Percentiles rank a stretch among this genome's conserved stretches.
Evolutionary conservation across 1,140 invertebrate genomes (phyloP).

Genomic region (Anoplophora glabripennis): DNA sequence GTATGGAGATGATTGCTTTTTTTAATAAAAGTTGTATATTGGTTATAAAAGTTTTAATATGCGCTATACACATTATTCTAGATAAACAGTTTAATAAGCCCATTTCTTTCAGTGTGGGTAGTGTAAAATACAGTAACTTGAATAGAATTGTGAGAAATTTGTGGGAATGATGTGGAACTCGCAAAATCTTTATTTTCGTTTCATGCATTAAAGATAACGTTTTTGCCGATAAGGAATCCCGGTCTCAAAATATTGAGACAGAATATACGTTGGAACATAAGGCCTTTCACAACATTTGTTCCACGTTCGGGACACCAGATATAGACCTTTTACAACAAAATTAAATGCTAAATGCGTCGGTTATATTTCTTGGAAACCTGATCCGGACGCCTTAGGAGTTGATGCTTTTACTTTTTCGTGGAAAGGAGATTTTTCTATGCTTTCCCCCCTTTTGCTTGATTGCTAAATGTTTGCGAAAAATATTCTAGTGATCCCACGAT

Average conservation of each 20-base stretch:
- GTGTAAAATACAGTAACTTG: too few relatives aligned
- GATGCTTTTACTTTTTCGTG: constrained; percentile 8
- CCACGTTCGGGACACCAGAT: constrained; percentile 10
- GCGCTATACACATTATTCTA: too few relatives aligned
- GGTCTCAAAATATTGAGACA: constrained; percentile 9
- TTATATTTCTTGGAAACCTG: constrained; percentile 13
- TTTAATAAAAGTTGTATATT: too few relatives aligned
- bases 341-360: constrained; percentile 15
- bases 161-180: constrained; percentile 44
- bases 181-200: constrained; percentile 40
- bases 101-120: too few relatives aligned
- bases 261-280: constrained; percentile 5
- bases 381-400: constrained; percentile 16
- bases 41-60: too few relatives aligned
- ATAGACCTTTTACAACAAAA: constrained; percentile 17
- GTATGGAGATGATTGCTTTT: too few relatives aligned
- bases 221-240: constrained; percentile 32
- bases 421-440: constrained; percentile 7
- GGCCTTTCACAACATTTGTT: constrained; percentile 7
- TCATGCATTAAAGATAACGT: constrained; percentile 44
- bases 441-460: constrained; percentile 18
- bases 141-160: too few relatives aligned
- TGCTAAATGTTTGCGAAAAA: constrained; percentile 6
- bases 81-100: too few relatives aligned
- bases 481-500: constrained; percentile 18